Evolutionary conservation across 2,888 invertebrate species (phyloP), one percentile per base, ranked within the genome.

Genomic region (Pegoplata infirma): DNA sequence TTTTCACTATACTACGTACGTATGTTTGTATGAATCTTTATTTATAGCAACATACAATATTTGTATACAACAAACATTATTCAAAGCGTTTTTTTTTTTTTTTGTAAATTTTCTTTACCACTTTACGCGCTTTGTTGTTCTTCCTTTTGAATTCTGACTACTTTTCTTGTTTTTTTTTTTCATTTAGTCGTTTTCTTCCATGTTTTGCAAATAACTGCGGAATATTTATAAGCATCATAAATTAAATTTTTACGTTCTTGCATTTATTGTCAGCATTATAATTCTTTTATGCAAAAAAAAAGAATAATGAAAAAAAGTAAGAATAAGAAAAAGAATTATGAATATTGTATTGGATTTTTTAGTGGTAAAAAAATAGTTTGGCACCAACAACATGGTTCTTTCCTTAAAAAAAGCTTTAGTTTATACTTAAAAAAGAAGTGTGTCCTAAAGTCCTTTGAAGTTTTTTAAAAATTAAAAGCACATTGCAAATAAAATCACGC

Each of bases 201-300:
- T 63, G 61, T 51, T 49, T 84, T 84, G 85, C 86, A 86, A 86
- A 86, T 85, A 85, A 83, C 86, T 85, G 85, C 85, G 85, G 85
- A 85, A 86, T 86, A 86, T 86, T 86, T 86, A 86, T 86, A 86
- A 85, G 86, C 85, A 84, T 85, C 85, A 86, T 86, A 86, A 86
- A 86, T 85, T 85, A 85, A 84, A 82, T 83, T 84, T 83, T 84
- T 84, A 83, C 82, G 82, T 82, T 68, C 49, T 64, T 84, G 83
- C 86, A 85, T 85, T 85, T 85, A 85, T 85, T 86, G 85, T 85
- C 83, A 83, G 85, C 85, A 85, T 84, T 85, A 86, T 85, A 85
- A 85, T 85, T 79, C 61, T 67, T 72, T 59, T 66, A 63, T 51
- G 63, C 32, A 36, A 46, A 46, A 63, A 6, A n/a, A 8, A 32